Base-by-base conservation (phyloP, 2,797 vertebrate genomes). In the Dendrocincla fuliginosa region DNA sequence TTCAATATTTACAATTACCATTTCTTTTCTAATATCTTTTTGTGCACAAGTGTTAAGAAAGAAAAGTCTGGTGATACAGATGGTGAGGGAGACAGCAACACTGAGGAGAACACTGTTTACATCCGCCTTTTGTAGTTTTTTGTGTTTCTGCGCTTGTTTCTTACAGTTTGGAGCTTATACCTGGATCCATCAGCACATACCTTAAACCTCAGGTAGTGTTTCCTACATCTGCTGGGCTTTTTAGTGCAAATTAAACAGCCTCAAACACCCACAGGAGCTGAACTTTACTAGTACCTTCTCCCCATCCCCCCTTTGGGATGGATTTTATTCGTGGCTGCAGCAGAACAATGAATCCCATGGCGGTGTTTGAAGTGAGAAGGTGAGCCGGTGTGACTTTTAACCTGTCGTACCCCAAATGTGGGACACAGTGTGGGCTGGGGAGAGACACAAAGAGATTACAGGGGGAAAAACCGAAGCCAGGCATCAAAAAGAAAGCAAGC, bases 61-160 rank as follows among this genome's bases (percentile, higher is more conserved):
- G 71, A 89, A 10, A 83, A 88, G 83, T 79, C 95, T 97, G 93
- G 75, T 73, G 41, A 75, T 94, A 57, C 95, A 97, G 95, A 93
- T 97, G 95, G 95, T 69, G 69, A 89, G 53, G 30, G 89, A 90
- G 56, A 44, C n/a, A 46, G 61, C 50, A 57, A 79, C 22, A 28
- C 35, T 7, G 57, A 57, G 57, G 59, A 50, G 78, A 79, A 80
- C n/a, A 32, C 53, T 87, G 57, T 78, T 94, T 90, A 46, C 63
- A 64, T 75, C 52, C 84, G 77, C 78, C 93, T 96, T 90, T 88
- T 89, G 55, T 74, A 23, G 44, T 33, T 84, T 91, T 90, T 76
- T 22, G 2, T 69, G 24, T 71, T 81, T 65, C 56, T 90, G 35
- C 68, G 93, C 86, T 89, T 16, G 17, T 89, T 55, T 91, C 56